These are phyloP conservation scores for Phalanger gymnotis DNA, from an alignment of 2,797 vertebrate genomes.

Conservation along the genomic window DNA sequence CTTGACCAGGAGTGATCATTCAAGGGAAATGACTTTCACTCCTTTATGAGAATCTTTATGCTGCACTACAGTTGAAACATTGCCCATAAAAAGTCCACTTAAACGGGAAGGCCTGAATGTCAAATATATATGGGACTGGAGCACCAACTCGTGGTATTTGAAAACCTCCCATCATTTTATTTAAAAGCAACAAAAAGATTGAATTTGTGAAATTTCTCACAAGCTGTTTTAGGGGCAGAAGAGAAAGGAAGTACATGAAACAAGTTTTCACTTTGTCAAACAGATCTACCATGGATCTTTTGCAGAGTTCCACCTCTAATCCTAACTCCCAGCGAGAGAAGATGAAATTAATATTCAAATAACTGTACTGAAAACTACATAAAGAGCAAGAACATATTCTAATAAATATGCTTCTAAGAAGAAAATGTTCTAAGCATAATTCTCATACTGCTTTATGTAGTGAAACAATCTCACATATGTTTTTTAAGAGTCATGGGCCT, in stretches of 20 bases:
- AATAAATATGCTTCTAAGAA: not conserved
- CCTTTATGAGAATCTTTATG: conserved; percentile 26
- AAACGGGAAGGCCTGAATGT: conserved; percentile 23
- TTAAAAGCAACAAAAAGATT: conserved; percentile 33
- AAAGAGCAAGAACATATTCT: conserved; percentile 12
- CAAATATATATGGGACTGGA: not conserved
- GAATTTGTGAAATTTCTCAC: not conserved
- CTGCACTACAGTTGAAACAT: conserved; percentile 32
- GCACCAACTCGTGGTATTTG: not conserved
- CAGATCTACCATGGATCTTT: not conserved
- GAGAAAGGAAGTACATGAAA: conserved; percentile 10
- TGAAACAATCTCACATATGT: not conserved
- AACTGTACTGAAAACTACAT: not conserved
- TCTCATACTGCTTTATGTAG: not conserved
- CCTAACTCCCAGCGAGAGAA: not conserved
- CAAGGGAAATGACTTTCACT: not conserved
- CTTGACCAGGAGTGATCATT: not conserved
- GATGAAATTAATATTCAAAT: conserved; percentile 28
- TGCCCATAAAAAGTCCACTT: conserved; percentile 45
- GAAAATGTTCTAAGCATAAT: not conserved
- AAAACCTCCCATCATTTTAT: not conserved
- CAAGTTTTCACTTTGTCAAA: conserved; percentile 33
- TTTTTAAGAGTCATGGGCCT: conserved; percentile 14
- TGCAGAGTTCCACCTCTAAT: not conserved
- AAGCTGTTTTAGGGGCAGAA: not conserved